phyloP scores from a whole-genome alignment of 2,797 vertebrate genomes.

The Anas bernieri region DNA sequence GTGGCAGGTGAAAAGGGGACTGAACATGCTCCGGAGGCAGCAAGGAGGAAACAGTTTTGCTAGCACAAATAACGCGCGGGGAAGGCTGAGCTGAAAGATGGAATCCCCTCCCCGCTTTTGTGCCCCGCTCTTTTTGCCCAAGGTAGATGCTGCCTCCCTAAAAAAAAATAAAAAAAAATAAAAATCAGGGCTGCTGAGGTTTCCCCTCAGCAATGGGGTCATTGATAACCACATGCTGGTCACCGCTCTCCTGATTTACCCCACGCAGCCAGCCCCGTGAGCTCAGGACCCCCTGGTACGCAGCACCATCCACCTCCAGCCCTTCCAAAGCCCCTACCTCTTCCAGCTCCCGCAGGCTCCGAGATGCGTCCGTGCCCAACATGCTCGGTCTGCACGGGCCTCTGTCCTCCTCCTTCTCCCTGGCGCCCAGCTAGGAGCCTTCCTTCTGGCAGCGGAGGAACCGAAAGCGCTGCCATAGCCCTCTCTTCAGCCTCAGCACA shows the following conservation, averaged over 20 bases:
- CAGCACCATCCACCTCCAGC: not conserved
- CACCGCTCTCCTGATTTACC: not conserved
- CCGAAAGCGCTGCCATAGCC: not conserved
- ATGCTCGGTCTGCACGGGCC: not conserved
- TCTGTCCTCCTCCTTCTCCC: not conserved
- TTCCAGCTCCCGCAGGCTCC: not conserved
- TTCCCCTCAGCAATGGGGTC: not conserved
- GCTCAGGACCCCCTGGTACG: not conserved
- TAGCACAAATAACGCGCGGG: fast-evolving
- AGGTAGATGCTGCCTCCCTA: not conserved
- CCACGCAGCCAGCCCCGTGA: fast-evolving
- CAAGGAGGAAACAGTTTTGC: not conserved
- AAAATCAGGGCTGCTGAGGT: not conserved
- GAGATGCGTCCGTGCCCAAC: fast-evolving
- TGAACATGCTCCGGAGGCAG: not conserved
- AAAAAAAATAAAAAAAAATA: not conserved
- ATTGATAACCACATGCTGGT: not conserved
- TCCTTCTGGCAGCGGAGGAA: not conserved
- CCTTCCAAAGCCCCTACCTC: not conserved
- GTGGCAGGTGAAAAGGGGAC: not conserved
- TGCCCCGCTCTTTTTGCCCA: not conserved
- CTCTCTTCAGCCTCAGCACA: not conserved
- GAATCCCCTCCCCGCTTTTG: not conserved
- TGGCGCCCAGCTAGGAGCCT: not conserved
- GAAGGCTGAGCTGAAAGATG: not conserved